These are phyloP conservation scores for Empidonax alnorum DNA, from an alignment of 2,113 vertebrate species.

Conservation along the genomic window DNA sequence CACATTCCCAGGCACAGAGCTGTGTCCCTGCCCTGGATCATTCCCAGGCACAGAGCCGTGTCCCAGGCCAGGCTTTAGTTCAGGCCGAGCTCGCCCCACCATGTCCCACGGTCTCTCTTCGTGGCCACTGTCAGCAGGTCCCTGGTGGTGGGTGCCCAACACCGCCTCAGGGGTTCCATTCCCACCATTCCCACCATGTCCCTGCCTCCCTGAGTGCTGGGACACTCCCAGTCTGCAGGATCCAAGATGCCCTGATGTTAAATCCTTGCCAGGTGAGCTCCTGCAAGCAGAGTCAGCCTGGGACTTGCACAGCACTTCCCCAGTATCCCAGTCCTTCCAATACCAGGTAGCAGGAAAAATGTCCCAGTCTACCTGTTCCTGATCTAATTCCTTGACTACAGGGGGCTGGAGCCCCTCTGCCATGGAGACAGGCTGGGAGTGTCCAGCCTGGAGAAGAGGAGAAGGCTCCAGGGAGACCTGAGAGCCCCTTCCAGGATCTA, in stretches of 20 bases:
- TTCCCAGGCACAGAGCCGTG: neutral
- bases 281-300: neutral
- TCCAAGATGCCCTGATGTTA: rapidly evolving
- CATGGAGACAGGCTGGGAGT: neutral
- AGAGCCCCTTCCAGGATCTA: rapidly evolving
- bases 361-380: neutral
- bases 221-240: neutral
- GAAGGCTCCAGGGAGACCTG: neutral
- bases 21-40: neutral
- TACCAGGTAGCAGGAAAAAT: neutral
- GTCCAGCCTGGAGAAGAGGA: neutral
- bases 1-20: too few species aligned
- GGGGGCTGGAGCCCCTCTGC: neutral
- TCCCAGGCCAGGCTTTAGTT: neutral
- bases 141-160: neutral
- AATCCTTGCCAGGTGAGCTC: neutral
- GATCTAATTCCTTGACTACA: neutral
- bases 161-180: neutral
- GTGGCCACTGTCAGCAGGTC: neutral
- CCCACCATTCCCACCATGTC: too few species aligned
- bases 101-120: neutral
- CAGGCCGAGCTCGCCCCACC: neutral
- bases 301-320: neutral
- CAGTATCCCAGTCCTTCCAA: neutral
- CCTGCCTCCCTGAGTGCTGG: neutral